These are phyloP conservation scores for Bradypodion pumilum DNA, from an alignment of 2,797 vertebrate species.

Conservation along the genomic window DNA sequence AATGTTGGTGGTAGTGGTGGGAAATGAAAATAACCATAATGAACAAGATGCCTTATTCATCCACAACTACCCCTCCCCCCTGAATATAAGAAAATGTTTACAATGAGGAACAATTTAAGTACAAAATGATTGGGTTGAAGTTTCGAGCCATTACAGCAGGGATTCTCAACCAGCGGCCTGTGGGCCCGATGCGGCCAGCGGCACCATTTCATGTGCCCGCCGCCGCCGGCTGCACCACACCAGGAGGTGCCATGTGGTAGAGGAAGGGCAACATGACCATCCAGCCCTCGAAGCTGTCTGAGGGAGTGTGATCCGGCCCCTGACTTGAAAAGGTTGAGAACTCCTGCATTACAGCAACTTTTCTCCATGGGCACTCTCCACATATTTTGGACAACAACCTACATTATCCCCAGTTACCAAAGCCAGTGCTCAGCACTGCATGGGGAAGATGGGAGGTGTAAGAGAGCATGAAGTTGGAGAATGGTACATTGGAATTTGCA, in stretches of 20 bases:
- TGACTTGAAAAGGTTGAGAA: too few species aligned
- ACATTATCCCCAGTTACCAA: background rate
- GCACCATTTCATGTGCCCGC: too few species aligned
- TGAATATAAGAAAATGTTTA: constrained; percentile 48
- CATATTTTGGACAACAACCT: background rate
- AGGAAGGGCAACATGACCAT: too few species aligned
- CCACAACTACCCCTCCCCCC: constrained; percentile 1
- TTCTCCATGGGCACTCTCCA: background rate
- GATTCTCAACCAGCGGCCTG: too few species aligned
- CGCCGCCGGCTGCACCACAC: too few species aligned
- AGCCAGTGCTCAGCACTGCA: background rate
- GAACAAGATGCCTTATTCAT: constrained; percentile 65
- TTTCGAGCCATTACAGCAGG: too few species aligned
- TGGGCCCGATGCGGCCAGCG: too few species aligned
- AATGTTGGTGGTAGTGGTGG: background rate
- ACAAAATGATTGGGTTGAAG: constrained; percentile 30
- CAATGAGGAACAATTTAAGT: constrained; percentile 51
- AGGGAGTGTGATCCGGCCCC: too few species aligned
- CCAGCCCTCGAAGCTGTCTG: too few species aligned
- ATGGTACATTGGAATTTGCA: background rate
- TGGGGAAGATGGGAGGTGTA: background rate
- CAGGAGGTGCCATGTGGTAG: too few species aligned
- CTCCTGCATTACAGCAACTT: constrained; percentile 12
- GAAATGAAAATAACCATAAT: background rate
- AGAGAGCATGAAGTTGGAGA: background rate